Base-by-base conservation (phyloP, 2,797 vertebrate genomes). In the Oophaga sylvatica region DNA sequence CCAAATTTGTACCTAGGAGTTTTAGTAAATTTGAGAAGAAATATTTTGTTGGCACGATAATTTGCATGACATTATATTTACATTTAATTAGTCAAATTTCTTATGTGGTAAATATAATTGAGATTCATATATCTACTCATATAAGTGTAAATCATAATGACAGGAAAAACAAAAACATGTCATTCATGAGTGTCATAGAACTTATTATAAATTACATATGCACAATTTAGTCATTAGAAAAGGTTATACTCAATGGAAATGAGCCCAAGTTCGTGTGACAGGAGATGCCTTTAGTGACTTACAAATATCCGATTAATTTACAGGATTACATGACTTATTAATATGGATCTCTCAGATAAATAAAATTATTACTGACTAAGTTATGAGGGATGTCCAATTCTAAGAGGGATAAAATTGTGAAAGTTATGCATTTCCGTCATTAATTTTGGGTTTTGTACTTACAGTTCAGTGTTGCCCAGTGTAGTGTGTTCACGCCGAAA, bases 141-240 rank as follows among this genome's bases (percentile, higher is more conserved):
- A 35, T 16, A 68, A 68, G 26, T 31, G 15, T 68, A 68, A 41
- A 35, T 71, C 4, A 19, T 71, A 7, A 16, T 17, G 68, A 71
- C 17, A 10, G 31, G 6, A 71, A 19, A 71, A 71, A 17, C 20
- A 2, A 31, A 83, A 67, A 20, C 5, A 83, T 83, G n/a, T 71
- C 11, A 20, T 59, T 57, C 17, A 57, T 1, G 11, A 22, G 12
- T 35, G 68, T 68, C 63, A 56, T 31, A 35, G 31, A 70, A 29
- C n/a, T 53, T 16, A 67, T 48, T 20, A 67, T 82, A 68, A 82
- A 29, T 70, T 26, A 57, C 8, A 71, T 15, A 11, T 70, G 15
- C 45, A 59, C 9, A 71, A 59, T 83, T 71, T 29, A 59, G 26
- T 13, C 59, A 83, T 83, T 83, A 31, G 48, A 29, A 71, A 31